phyloP scores from a whole-genome alignment of 2,888 invertebrate genomes.

The Lycia hirtaria region DNA sequence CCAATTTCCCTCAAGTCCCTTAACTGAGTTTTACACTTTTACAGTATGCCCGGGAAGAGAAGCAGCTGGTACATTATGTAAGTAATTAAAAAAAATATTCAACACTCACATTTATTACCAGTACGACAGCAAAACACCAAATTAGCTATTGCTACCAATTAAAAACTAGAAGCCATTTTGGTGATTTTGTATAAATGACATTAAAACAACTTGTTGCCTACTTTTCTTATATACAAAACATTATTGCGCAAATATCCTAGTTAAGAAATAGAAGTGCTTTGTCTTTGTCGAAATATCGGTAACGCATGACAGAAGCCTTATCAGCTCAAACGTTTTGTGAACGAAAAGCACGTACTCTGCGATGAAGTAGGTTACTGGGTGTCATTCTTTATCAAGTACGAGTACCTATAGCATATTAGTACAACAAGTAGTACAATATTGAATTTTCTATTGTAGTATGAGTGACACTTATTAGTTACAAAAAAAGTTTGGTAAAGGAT shows the following conservation, averaged over 20 bases:
- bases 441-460: too few relatives aligned
- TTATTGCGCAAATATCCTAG: conserved; percentile 26
- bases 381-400: background rate
- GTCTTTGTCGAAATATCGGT: conserved; percentile 21
- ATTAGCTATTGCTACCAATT: too few relatives aligned
- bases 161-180: conserved; percentile 37
- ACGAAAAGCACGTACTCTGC: conserved; percentile 25
- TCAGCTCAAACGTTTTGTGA: background rate
- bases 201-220: conserved; percentile 10
- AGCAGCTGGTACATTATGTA: too few relatives aligned
- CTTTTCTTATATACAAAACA: conserved; percentile 30
- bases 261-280: conserved; percentile 21
- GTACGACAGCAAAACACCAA: conserved; percentile 34
- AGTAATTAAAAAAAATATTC: background rate
- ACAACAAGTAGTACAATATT: too few relatives aligned
- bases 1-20: too few relatives aligned
- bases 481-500: too few relatives aligned
- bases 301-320: conserved; percentile 7
- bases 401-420: too few relatives aligned
- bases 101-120: conserved; percentile 37
- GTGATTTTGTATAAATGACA: background rate
- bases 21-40: too few relatives aligned
- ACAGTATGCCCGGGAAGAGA: too few relatives aligned
- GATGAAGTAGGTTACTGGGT: conserved; percentile 4
- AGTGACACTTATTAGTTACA: too few relatives aligned